These are phyloP conservation scores for Cebus imitator DNA, from an alignment of 2,113 vertebrate species.

Conservation along the genomic window DNA sequence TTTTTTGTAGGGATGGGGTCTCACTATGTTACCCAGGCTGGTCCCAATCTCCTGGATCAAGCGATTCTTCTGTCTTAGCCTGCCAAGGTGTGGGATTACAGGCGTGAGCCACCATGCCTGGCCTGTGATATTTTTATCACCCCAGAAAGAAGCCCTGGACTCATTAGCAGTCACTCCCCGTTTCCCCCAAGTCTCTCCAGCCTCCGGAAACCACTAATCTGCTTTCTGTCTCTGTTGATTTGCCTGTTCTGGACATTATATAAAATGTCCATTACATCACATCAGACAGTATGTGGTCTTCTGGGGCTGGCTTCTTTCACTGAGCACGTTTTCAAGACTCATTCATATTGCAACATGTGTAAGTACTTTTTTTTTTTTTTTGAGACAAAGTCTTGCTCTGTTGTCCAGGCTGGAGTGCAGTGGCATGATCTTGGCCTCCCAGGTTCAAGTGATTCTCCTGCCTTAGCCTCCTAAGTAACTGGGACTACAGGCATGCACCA, in stretches of 20 bases:
- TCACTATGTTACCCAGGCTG: background rate
- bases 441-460: background rate
- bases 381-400: background rate
- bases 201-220: background rate
- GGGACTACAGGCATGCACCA: background rate
- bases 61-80: background rate
- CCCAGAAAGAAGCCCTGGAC: background rate
- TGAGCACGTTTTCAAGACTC: constrained; percentile 15
- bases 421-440: background rate
- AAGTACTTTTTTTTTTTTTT: background rate
- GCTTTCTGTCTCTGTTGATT: background rate
- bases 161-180: background rate
- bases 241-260: background rate
- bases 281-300: background rate
- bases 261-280: background rate
- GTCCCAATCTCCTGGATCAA: background rate
- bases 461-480: background rate
- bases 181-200: background rate
- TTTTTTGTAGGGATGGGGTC: background rate
- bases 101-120: background rate
- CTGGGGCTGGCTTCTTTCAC: background rate
- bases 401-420: background rate
- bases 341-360: background rate
- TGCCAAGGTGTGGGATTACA: background rate
- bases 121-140: background rate